Evolutionary conservation across 53 echinoderm and acorn worm genomes (phyloP), one percentile per base, ranked within the genome.

Genomic region (Arbacia lixula): DNA sequence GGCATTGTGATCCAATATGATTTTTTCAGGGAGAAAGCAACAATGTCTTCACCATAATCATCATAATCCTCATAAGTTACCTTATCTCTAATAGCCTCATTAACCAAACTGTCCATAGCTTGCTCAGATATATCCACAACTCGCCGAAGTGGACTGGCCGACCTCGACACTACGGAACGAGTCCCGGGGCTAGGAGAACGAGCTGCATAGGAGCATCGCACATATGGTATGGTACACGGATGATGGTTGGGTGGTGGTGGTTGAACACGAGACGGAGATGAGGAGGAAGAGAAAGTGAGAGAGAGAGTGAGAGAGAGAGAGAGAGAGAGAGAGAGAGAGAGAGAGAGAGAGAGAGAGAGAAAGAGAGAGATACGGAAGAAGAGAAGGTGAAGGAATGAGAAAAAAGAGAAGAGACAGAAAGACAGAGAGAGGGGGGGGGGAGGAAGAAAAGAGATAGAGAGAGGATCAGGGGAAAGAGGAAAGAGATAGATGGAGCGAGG

Each of bases 111-210:
- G 22, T 46, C 46, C 82, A 81, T 81, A 17, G 82, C 82, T 42
- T 81, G 82, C 28, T 81, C 82, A 11, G 82, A 81, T 40, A 81
- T 63, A 49, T 81, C 82, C 12, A 81, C 65, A 22, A 81, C 64
- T 2, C 82, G 82, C 14, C 82, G 35, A 12, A 81, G 64, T 42
- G 82, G 82, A 41, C 82, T 81, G 6, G 82, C 64, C 25, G 65
- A 43, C 31, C 53, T 53, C 5, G 53, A 34, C 17, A 29, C 20
- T 16, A 3, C 17, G 8, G 49, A 14, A 10, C 49, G 49, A 8
- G 8, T 46, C 14, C 5, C 12, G 39, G 39, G 20, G 12, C 21
- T 33, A 66, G 32, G 21, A 38, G 11, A 0, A 65, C 33, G 36
- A 46, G 14, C 14, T 46, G 49, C 8, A 46, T 8, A 46, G 9